Evolutionary conservation across 1,140 invertebrate genomes (phyloP).

Genomic region (Elymnias hypermnestra): DNA sequence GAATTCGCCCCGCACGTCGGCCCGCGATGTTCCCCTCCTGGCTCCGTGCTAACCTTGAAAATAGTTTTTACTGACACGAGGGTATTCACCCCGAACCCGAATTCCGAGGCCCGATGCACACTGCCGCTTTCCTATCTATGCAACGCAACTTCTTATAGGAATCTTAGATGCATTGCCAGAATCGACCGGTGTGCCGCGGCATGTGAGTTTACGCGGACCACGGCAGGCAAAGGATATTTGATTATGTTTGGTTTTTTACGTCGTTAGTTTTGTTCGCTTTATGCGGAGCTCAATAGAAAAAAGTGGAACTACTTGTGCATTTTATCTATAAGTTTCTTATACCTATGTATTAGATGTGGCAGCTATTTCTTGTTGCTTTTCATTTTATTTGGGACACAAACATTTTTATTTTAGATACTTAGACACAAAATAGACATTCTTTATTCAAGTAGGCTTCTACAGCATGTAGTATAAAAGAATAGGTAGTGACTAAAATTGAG

Average conservation of each 20-base stretch:
- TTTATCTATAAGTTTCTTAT: background rate
- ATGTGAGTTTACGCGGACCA: slow-evolving; percentile 48
- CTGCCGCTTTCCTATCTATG: slow-evolving; percentile 39
- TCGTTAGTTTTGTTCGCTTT: slow-evolving; percentile 49
- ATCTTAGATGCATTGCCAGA: slow-evolving; percentile 11
- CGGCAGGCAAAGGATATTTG: slow-evolving; percentile 66
- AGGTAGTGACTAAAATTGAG: no score
- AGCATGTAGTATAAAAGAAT: no score
- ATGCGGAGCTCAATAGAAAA: slow-evolving; percentile 24
- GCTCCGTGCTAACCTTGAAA: slow-evolving; percentile 68
- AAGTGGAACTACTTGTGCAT: slow-evolving; percentile 16
- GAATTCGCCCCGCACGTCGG: slow-evolving; percentile 45
- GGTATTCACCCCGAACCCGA: slow-evolving; percentile 74
- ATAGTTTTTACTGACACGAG: slow-evolving; percentile 73
- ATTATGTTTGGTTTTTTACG: slow-evolving; percentile 64
- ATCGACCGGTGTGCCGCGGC: slow-evolving; percentile 33
- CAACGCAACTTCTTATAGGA: slow-evolving; percentile 53
- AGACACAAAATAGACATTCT: no score
- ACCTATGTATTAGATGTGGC: no score
- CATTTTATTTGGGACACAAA: no score
- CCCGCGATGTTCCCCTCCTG: slow-evolving; percentile 63
- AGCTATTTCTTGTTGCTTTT: no score
- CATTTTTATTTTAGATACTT: no score
- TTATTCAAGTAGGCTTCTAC: no score
- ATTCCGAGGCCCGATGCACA: slow-evolving; percentile 61